Evolutionary conservation across 2,797 vertebrate genomes (phyloP).

Genomic region (Tapirus indicus): DNA sequence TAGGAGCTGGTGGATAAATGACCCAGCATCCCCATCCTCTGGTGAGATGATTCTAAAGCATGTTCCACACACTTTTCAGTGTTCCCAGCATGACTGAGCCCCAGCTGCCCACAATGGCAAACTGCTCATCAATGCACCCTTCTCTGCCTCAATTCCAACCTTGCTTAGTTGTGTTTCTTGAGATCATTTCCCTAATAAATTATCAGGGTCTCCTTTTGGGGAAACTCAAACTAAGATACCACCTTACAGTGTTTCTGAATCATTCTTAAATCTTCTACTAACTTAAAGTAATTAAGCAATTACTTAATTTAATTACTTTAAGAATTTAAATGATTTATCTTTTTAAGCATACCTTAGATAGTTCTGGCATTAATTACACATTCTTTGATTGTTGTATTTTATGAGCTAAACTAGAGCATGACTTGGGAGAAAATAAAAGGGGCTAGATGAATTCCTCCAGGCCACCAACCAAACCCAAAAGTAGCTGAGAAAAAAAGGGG

Average conservation of each 20-base stretch:
- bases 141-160: not conserved
- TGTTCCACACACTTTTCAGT: not conserved
- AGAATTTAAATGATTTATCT: constrained; percentile 37
- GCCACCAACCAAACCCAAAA: not conserved
- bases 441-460: not conserved
- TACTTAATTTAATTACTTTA: constrained; percentile 49
- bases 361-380: constrained; percentile 36
- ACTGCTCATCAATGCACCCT: not conserved
- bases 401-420: constrained; percentile 34
- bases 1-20: not conserved
- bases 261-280: constrained; percentile 36
- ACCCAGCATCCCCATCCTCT: not conserved
- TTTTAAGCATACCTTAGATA: not conserved
- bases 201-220: not conserved
- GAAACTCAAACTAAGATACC: constrained; percentile 8
- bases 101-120: not conserved
- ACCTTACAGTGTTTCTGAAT: not conserved
- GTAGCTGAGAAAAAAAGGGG: not conserved
- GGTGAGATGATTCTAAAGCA: not conserved
- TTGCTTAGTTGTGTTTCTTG: not conserved
- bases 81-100: not conserved
- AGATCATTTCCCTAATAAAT: constrained; percentile 30
- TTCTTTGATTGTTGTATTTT: constrained; percentile 48
- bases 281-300: not conserved
- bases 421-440: not conserved